Evolutionary conservation across 37 sponge, comb jelly and placozoan species (phyloP).

Genomic region (Bolinopsis microptera): DNA sequence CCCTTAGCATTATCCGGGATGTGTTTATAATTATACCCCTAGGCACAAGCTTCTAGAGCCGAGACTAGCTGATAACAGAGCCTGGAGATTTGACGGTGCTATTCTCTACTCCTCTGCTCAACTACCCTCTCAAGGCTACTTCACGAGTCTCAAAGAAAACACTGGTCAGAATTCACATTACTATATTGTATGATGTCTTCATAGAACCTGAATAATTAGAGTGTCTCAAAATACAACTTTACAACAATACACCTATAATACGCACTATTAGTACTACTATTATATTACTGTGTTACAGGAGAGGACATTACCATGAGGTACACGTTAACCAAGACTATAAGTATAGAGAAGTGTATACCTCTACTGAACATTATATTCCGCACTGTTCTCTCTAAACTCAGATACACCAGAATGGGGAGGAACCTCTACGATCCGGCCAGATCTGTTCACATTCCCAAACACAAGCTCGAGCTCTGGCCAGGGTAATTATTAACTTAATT

Average conservation of each 20-base stretch:
- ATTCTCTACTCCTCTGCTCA: not conserved
- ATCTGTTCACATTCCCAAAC: not conserved
- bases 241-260: too few species aligned
- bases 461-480: constrained; percentile 60
- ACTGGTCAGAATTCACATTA: too few species aligned
- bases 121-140: not conserved
- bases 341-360: constrained; percentile 24
- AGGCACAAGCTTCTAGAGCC: constrained; percentile 60
- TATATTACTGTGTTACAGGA: not conserved
- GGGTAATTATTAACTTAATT: too few species aligned
- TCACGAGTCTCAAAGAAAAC: not conserved
- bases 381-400: constrained; percentile 20
- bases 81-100: constrained; percentile 59
- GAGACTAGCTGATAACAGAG: constrained; percentile 16
- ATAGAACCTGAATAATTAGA: too few species aligned
- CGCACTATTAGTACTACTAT: too few species aligned
- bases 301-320: not conserved
- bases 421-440: constrained; percentile 11
- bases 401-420: constrained; percentile 44
- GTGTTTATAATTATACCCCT: too few species aligned
- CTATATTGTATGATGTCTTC: too few species aligned
- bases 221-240: too few species aligned
- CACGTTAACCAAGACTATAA: not conserved
- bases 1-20: too few species aligned
- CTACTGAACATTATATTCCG: constrained; percentile 63